Base-by-base conservation (phyloP, 2,888 invertebrate species). In the Siphlonurus alternatus region DNA sequence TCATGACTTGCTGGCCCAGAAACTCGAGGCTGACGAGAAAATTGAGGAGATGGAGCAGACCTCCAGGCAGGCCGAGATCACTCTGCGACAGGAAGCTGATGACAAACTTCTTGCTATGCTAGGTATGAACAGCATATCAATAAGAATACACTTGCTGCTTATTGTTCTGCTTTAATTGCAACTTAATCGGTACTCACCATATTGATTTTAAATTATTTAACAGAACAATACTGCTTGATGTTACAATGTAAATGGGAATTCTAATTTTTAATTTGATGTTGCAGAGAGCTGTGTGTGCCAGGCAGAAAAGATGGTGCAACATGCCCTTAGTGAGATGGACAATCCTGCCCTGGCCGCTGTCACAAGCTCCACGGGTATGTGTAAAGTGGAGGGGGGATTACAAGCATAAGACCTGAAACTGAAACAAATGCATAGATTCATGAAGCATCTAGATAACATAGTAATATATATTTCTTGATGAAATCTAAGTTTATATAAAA, bases 1-100 rank as follows among this genome's bases (percentile, higher is more conserved):
- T 64, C 83, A 86, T 76, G 84, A 84, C 71, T 75, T 86, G 67
- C 76, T 83, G 66, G 80, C 83, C 71, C 84, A 87, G 72, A 87
- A 87, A 74, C 80, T 83, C 67, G 81, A 83, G 66, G 74, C 87
- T 61, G 84, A 85, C 70, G 78, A 78, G 19, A 81, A 82, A 73
- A 74, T 84, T 67, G 76, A 75, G 54, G 78, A 81, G 60, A 72
- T 82, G 38, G 79, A 77, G 70, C 75, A 73, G 70, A 79, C 64
- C 74, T 76, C 59, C 76, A 66, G 54, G 53, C 63, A 61, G 59
- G 23, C 67, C 70, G 64, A 66, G 70, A 63, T 64, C 1, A 61
- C 64, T 2, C 65, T 69, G 63, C 70, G 72, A 65, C 66, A 70
- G 63, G 67, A 70, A 54, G 66, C 70, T 25, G 65, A 68, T 60